Base-by-base conservation (phyloP, 2,888 invertebrate species). In the Furcula furcula region DNA sequence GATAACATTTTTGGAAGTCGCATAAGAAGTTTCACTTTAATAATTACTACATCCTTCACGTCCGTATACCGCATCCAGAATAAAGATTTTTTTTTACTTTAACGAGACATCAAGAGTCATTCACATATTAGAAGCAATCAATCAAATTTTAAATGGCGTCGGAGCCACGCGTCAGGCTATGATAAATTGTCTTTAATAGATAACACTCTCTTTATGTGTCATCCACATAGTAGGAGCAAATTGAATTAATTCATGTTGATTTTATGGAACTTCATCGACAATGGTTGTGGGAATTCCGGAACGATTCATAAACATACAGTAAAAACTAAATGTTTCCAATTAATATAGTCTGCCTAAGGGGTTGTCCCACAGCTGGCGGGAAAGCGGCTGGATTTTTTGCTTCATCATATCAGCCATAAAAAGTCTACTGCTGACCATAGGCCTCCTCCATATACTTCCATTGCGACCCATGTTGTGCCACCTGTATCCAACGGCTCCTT, bases 101-200 rank as follows among this genome's bases (percentile, higher is more conserved):
- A 21, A 16, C 13, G 31, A 37, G 31, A 38, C 48, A 43, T 38
- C 28, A 40, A 46, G 40, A 53, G 55, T 55, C 55, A 60, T 60
- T 56, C 60, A 55, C 52, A 57, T 56, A 53, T 63, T 52, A 46
- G 41, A 54, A 64, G 57, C 63, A 59, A 85, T 85, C 84, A 77
- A 86, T 86, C 84, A 83, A 76, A 76, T 71, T 75, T 74, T 74
- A 72, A 73, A 68, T 64, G 67, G 61, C 62, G 61, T 65, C 60
- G 53, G 55, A 53, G 64, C 67, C 63, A 71, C 64, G 67, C 59
- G 56, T 49, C 51, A 52, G 55, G 65, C 63, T 61, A 68, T 78
- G 73, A 78, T 79, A 74, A 83, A 85, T 83, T 79, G 73, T 69
- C 66, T 76, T 69, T 80, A 83, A 80, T 81, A 77, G 77, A 76